phyloP scores from a whole-genome alignment of 2,888 invertebrate species.

The Hetaerina titia region DNA sequence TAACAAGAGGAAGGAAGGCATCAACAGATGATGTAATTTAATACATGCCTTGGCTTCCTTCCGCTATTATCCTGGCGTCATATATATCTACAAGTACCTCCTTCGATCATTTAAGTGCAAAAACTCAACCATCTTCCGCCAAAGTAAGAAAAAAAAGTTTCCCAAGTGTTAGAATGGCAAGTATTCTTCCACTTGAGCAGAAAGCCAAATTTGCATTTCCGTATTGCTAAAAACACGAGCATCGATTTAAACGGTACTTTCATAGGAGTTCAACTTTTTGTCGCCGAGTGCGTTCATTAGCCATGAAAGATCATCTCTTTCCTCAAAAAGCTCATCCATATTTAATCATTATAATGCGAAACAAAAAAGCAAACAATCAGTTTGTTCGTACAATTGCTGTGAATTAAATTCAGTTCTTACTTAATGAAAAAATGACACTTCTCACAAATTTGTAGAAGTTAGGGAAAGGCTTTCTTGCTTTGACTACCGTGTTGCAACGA shows the following conservation, averaged over 20 bases:
- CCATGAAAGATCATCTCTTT: background rate
- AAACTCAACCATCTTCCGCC: background rate
- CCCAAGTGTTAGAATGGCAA: background rate
- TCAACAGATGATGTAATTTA: background rate
- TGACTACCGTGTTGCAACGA: background rate
- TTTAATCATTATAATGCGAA: background rate
- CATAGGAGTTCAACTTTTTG: background rate
- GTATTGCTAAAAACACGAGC: background rate
- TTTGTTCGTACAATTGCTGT: too few species aligned
- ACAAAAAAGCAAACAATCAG: background rate
- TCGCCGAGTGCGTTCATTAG: background rate
- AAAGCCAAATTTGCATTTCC: constrained; percentile 24
- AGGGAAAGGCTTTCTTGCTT: too few species aligned
- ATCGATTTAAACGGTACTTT: background rate
- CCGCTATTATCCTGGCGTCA: background rate
- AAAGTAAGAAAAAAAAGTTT: background rate
- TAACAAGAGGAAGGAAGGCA: background rate
- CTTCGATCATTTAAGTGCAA: background rate
- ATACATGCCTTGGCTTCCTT: constrained; percentile 48
- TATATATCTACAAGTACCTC: background rate
- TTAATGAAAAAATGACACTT: background rate
- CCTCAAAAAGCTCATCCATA: background rate
- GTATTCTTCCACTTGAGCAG: background rate
- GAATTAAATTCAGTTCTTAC: too few species aligned
- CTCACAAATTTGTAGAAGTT: background rate